Percentiles rank a stretch among this genome's conserved stretches.
Conservation (phyloP, 2,888 invertebrate genomes). For the Agrotis exclamationis region DNA sequence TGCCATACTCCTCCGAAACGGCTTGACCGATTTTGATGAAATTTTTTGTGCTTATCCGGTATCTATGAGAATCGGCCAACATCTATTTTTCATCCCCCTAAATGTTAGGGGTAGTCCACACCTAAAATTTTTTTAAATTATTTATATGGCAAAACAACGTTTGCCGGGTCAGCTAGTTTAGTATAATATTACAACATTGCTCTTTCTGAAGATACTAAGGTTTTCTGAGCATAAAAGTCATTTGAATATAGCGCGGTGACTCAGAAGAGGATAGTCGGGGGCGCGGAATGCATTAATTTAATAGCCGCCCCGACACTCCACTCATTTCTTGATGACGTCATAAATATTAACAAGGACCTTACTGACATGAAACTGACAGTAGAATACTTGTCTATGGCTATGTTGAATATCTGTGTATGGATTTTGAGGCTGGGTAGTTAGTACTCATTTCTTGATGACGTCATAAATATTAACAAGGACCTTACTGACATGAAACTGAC, state of each 20-base stretch:
- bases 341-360: slow-evolving; percentile 37
- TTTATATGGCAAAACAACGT: no score
- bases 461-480: slow-evolving; percentile 42
- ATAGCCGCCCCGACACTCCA: slow-evolving; percentile 27
- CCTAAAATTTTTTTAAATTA: no score
- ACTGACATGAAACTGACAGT: not conserved
- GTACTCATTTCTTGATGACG: slow-evolving; percentile 44
- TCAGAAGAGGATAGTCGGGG: not conserved
- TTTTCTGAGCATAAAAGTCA: slow-evolving; percentile 22
- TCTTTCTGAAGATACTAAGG: not conserved
- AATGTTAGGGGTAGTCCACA: no score
- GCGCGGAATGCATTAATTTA: slow-evolving; percentile 51
- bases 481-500: not conserved
- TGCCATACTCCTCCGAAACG: no score
- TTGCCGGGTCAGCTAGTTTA: no score
- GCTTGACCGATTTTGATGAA: no score
- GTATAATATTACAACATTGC: no score
- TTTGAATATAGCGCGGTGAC: slow-evolving; percentile 43
- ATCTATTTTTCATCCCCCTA: no score
- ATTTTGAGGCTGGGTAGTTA: not conserved
- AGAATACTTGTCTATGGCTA: slow-evolving; percentile 23
- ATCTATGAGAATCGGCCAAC: no score
- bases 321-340: slow-evolving; percentile 47
- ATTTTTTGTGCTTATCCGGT: no score
- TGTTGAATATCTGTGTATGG: not conserved